A percentile compares a stretch with the other conserved stretches of the same genome.
These are phyloP conservation scores for Matsumurasca onukii DNA, from an alignment of 1,140 invertebrate species.

Conservation along the genomic window DNA sequence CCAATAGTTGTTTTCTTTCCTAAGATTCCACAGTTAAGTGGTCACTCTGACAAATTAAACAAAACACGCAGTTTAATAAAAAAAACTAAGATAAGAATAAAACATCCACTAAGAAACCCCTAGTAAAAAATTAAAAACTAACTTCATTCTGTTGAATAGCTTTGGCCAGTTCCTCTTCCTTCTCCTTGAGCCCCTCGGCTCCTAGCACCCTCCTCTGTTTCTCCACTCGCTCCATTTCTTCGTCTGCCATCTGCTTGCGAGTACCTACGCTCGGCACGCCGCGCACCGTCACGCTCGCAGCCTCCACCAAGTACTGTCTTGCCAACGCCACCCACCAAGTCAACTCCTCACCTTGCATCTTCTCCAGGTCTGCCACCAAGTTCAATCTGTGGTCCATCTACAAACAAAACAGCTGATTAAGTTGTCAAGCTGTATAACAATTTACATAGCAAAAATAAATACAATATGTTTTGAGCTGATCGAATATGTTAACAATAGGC, in stretches of 20 bases:
- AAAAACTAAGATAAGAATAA: no score
- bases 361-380: conserved; percentile 62
- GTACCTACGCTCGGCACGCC: conserved; percentile 59
- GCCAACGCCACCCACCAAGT: conserved; percentile 74
- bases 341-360: conserved; percentile 60
- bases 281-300: conserved; percentile 53
- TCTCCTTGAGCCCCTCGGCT: conserved; percentile 62
- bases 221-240: conserved; percentile 66
- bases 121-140: no score
- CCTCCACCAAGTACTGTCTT: conserved; percentile 67
- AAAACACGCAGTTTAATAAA: no score
- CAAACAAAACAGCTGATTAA: conserved; percentile 43
- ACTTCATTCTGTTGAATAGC: conserved; percentile 79
- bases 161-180: conserved; percentile 59
- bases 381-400: conserved; percentile 73
- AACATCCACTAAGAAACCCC: no score
- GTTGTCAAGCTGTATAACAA: not conserved
- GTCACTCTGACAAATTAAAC: no score
- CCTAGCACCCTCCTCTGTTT: conserved; percentile 64
- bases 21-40: no score
- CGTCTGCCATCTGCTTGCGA: conserved; percentile 59
- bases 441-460: not conserved
- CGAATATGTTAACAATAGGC: no score
- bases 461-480: not conserved
- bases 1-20: no score